A percentile compares a stretch with the other conserved stretches of the same genome.
Evolutionary conservation across 2,797 vertebrate genomes (phyloP).

Genomic region (Lerista edwardsae): DNA sequence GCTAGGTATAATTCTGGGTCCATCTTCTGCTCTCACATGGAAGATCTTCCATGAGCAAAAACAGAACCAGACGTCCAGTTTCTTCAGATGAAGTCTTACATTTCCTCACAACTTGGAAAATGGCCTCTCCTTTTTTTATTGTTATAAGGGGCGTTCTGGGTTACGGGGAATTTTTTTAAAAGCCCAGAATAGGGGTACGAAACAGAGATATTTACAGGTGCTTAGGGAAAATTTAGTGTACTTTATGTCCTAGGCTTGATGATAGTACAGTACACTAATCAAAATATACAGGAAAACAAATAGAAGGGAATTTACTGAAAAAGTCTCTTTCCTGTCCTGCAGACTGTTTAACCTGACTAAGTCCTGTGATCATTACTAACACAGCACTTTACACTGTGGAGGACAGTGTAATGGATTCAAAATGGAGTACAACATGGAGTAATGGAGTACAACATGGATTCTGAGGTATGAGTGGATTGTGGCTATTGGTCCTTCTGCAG

Average conservation of each 20-base stretch:
- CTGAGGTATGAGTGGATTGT: neutral
- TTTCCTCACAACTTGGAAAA: neutral
- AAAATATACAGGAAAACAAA: neutral
- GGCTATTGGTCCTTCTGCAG: neutral
- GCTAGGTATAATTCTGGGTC: neutral
- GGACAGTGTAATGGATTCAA: no score
- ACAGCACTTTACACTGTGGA: neutral
- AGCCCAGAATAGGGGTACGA: neutral
- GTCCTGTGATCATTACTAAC: neutral
- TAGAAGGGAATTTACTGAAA: neutral
- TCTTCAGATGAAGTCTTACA: neutral
- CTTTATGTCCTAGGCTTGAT: neutral
- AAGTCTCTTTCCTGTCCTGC: neutral
- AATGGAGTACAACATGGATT: no score
- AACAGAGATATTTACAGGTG: neutral
- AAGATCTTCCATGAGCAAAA: neutral
- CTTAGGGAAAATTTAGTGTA: neutral
- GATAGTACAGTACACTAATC: neutral
- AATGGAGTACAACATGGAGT: no score
- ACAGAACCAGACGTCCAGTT: neutral
- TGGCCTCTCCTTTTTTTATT: neutral
- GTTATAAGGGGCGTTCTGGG: neutral
- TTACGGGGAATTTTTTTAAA: neutral
- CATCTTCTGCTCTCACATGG: neutral
- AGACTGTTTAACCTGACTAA: neutral